Evolutionary conservation across 1,140 invertebrate genomes (phyloP).

Genomic region (Sitophilus oryzae): DNA sequence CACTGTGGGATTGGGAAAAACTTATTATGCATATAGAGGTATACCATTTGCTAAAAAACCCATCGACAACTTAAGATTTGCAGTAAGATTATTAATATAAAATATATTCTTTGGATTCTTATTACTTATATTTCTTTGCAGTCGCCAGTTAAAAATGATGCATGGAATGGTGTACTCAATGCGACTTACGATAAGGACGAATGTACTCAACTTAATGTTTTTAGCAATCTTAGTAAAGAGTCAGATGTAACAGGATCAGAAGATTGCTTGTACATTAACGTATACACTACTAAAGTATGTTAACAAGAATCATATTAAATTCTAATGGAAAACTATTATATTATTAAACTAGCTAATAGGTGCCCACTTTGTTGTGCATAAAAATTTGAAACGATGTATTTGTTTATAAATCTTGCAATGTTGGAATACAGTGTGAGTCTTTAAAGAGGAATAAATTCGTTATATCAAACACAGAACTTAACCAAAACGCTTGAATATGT

Average conservation of each 20-base stretch:
- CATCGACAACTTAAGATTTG: slow-evolving; percentile 10
- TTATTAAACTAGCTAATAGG: no score
- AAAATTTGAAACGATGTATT: no score
- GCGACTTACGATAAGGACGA: not conserved
- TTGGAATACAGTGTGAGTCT: no score
- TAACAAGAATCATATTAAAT: no score
- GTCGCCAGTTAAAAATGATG: not conserved
- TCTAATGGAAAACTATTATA: no score
- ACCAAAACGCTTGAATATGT: no score
- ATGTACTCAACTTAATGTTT: not conserved
- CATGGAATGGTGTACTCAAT: not conserved
- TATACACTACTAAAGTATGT: slow-evolving; percentile 3
- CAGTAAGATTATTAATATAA: no score
- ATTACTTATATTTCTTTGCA: not conserved
- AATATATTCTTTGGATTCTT: not conserved
- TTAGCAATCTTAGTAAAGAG: not conserved
- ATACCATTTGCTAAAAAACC: slow-evolving; percentile 10
- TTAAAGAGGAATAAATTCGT: no score
- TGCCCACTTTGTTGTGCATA: no score
- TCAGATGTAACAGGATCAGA: not conserved
- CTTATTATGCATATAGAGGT: slow-evolving; percentile 6
- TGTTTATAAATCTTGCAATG: no score
- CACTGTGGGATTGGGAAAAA: no score
- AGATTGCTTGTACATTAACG: slow-evolving; percentile 2
- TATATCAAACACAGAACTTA: no score